Evolutionary conservation across 2,888 invertebrate species (phyloP).

Genomic region (Tipula confusa): DNA sequence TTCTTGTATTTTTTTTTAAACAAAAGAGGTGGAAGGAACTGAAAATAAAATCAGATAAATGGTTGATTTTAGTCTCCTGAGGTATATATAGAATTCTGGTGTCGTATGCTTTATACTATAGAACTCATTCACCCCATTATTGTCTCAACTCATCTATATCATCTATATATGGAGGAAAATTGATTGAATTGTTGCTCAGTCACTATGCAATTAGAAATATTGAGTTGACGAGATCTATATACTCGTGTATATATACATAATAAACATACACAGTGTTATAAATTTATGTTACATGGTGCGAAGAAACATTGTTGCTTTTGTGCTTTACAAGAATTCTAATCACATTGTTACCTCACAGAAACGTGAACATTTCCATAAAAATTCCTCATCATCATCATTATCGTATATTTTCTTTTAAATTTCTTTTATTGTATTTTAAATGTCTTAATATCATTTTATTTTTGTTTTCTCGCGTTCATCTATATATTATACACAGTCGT

Average conservation of each 20-base stretch:
- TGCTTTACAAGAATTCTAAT: neutral
- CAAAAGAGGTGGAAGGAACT: neutral
- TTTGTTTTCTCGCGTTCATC: neutral
- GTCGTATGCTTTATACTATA: neutral
- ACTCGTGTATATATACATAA: neutral
- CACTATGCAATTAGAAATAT: neutral
- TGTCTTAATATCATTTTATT: neutral
- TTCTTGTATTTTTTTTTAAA: neutral
- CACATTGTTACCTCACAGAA: conserved; percentile 9
- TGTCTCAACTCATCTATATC: neutral
- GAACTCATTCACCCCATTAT: neutral
- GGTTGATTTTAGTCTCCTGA: neutral
- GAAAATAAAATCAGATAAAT: neutral
- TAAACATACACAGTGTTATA: neutral
- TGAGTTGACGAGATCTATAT: neutral
- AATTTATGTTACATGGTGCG: neutral
- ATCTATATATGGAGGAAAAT: neutral
- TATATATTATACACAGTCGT: neutral
- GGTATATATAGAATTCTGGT: neutral
- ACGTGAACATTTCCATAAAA: conserved; percentile 12
- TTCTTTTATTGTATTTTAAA: conserved; percentile 20
- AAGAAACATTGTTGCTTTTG: neutral
- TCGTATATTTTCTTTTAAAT: conserved; percentile 9
- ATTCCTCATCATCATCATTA: conserved; percentile 25
- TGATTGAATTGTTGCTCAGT: neutral